Conservation (phyloP, 2,888 invertebrate genomes). For the Aplocera efformata region DNA sequence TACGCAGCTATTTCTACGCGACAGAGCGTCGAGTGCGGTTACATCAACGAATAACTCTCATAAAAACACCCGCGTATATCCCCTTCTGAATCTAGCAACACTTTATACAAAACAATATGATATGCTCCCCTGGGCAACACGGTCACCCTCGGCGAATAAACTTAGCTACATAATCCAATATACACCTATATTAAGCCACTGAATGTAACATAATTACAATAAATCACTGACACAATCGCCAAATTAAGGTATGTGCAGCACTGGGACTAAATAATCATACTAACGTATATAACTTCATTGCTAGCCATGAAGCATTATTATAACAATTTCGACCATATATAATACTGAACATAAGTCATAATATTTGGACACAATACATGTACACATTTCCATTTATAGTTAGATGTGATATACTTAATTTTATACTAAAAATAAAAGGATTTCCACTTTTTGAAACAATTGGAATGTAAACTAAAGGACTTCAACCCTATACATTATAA, state of each 20-base stretch:
- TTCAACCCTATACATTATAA: neutral
- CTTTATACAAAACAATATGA: constrained; percentile 63
- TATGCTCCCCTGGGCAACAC: constrained; percentile 52
- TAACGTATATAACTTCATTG: constrained; percentile 19
- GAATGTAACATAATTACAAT: constrained; percentile 59
- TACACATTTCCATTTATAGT: constrained; percentile 13
- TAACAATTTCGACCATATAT: constrained; percentile 49
- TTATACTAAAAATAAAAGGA: constrained; percentile 8
- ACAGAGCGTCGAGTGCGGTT: constrained; percentile 57
- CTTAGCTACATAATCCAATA: constrained; percentile 55
- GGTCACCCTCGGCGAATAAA: constrained; percentile 37
- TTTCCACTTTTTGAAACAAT: constrained; percentile 7
- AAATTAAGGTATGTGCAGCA: constrained; percentile 39
- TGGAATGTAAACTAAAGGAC: constrained; percentile 18
- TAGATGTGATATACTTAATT: constrained; percentile 14
- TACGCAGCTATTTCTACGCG: constrained; percentile 67
- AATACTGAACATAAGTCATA: constrained; percentile 55
- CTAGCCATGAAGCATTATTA: constrained; percentile 38
- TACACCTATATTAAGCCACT: constrained; percentile 65
- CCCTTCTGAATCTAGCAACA: constrained; percentile 48
- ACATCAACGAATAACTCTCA: constrained; percentile 51
- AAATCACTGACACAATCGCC: constrained; percentile 46
- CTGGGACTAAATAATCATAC: constrained; percentile 29
- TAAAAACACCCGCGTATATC: constrained; percentile 37
- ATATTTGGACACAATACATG: constrained; percentile 23